Evolutionary conservation across 2,797 vertebrate species (phyloP), one percentile per base, ranked within the genome.

Genomic region (Lateolabrax maculatus): DNA sequence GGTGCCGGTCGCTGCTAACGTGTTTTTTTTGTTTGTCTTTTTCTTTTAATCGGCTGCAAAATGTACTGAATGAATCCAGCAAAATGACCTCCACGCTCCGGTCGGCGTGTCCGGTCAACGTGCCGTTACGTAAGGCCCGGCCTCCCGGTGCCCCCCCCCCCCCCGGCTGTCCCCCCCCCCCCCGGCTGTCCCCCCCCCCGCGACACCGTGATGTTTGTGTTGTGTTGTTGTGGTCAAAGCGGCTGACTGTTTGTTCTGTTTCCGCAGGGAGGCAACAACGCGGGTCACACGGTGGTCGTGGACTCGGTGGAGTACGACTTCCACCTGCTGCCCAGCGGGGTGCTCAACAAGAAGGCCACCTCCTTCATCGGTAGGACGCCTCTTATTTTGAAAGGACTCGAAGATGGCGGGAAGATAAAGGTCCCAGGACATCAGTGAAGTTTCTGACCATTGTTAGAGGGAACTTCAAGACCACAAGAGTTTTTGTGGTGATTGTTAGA

Each of bases 241-340:
- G 31, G 6, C 9, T 73, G 8, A 58, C 27, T 79, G 46, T 82
- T 44, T 51, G 21, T 79, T 10, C 15, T 85, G 41, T 89, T 83
- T 81, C n/a, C n/a, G 44, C 92, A 96, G 96, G 96, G 96, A 18
- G 96, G 96, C 19, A 96, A 96, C 86, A 97, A 97, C 8, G 96
- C 96, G 0, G 96, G 96, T 29, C 96, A 97, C 88, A 97, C 96
- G 0, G 95, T 96, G 83, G 96, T 97, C 1, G 96, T 96, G 87
- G 96, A 96, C 76, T 76, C 90, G 0, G 95, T 97, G 76, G 96
- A 97, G 90, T 97, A 97, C 0, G 92, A 96, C 83, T 97, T 97
- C 68, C 96, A 97, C 83, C 92, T 97, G 62, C 86, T 97, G 81
- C 96, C 96, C 69, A 97, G 96, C 0, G 96, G 96, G 0, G 95